Base-by-base conservation (phyloP, 2,888 invertebrate genomes). In the Machimus atricapillus region DNA sequence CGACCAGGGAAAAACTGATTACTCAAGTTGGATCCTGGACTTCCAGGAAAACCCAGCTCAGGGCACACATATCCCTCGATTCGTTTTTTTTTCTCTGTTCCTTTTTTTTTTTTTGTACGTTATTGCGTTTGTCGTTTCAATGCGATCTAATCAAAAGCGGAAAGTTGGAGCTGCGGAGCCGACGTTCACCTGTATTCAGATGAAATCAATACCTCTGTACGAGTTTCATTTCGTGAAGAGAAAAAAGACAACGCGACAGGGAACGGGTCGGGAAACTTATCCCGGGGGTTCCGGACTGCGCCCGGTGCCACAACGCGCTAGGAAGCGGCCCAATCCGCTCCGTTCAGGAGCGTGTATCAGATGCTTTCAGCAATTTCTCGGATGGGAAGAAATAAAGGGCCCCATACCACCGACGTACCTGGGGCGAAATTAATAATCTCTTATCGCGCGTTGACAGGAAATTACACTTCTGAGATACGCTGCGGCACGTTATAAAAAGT, bases 361-460 rank as follows among this genome's bases (percentile, higher is more conserved):
- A 86, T 87, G 82, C 86, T 86, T 56, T 83, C 76, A 85, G 77
- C 87, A 74, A 87, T 89, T 88, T 89, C 89, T 86, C 87, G 87
- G 86, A 87, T 88, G 58, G 88, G 87, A 88, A 89, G 87, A 79
- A 79, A 79, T 79, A 79, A 87, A 85, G 87, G 87, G 85, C 86
- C 56, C 79, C 86, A 87, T 87, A 87, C 79, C 83, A 86, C 87
- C 87, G 86, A 77, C 86, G 86, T 87, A 88, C 88, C 88, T 87
- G 87, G 89, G 88, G 87, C 88, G 87, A 88, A 89, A 89, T 89
- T 89, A 89, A 89, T 89, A 89, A 89, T 89, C 88, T 89, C 89
- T 89, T 89, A 89, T 89, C 89, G 89, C 87, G 89, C 86, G 89
- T 89, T 89, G 89, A 89, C 89, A 89, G 89, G 89, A 89, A 89